Evolutionary conservation across 92 coral and sea anemone species (phyloP).

Genomic region (Diadumene lineata): DNA sequence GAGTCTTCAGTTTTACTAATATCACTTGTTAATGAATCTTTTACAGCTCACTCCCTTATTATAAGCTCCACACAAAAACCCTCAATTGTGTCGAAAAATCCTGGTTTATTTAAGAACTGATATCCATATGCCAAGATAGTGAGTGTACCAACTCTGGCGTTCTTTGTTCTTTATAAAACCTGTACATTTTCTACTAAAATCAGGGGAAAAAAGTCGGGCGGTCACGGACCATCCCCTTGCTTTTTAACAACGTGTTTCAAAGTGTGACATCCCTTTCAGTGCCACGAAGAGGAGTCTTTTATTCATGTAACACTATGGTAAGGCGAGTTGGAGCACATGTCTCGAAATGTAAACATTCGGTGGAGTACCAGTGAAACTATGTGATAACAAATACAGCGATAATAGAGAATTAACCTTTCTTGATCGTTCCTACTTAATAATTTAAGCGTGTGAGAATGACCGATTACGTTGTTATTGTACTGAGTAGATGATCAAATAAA

Average conservation of each 20-base stretch:
- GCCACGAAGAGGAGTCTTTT: background rate
- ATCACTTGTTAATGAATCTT: background rate
- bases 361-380: conserved; percentile 4
- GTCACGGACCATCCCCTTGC: background rate
- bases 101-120: background rate
- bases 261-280: background rate
- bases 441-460: background rate
- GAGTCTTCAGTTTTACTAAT: no score
- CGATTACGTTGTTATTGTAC: background rate
- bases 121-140: no score
- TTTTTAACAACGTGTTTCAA: background rate
- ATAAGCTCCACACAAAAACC: background rate
- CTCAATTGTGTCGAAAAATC: background rate
- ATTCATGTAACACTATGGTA: background rate
- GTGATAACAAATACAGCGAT: background rate
- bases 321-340: conserved; percentile 23
- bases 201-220: background rate
- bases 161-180: no score
- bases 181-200: no score
- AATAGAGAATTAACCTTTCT: background rate
- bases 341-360: conserved; percentile 25
- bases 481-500: no score
- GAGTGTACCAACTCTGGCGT: no score
- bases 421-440: conserved; percentile 2
- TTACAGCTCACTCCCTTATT: background rate